Evolutionary conservation across 2,113 vertebrate species (phyloP), one percentile per base, ranked within the genome.

Genomic region (Cephalopholis sonnerati): DNA sequence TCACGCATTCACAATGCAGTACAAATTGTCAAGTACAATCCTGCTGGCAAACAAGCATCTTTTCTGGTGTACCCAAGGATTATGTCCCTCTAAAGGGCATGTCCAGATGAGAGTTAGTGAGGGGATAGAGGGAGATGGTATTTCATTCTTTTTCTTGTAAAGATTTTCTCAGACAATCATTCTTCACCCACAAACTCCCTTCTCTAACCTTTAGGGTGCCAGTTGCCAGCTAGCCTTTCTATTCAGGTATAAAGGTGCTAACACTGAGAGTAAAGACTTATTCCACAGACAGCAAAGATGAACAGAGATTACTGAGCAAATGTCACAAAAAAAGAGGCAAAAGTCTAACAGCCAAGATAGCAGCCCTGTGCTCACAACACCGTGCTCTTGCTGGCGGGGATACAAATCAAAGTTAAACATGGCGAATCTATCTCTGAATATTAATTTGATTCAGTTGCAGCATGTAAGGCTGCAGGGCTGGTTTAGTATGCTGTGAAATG

Each of bases 401-500:
- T 53, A 27, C 63, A 32, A 73, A 72, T 73, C 16, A 39, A 55
- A 68, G 48, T 27, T 53, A 54, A 71, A 65, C 25, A 54, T 48
- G 18, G 55, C 4, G 20, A 50, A 66, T 73, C 36, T 71, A 71
- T 76, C 46, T 74, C 36, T 84, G 59, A 71, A 77, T 81, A 44
- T 50, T 78, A 61, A 83, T 75, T 24, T 25, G 39, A 72, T 81
- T 81, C 54, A 79, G 48, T 22, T 25, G 59, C n/a, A 50, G 46
- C 24, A 36, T 59, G 12, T 41, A 32, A 32, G 6, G 22, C 74
- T 5, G 0, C 24, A 11, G 76, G 54, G 39, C 16, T 76, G 39
- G 15, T 73, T 48, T 29, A 46, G n/a, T 25, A 39, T 66, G 58
- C 74, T 65, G 11, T 32, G 39, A 68, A 18, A 59, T 22, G 7